Percentiles rank a stretch among this genome's conserved stretches.
phyloP scores from a whole-genome alignment of 2,797 vertebrate genomes.

The Myotis vivesi region DNA sequence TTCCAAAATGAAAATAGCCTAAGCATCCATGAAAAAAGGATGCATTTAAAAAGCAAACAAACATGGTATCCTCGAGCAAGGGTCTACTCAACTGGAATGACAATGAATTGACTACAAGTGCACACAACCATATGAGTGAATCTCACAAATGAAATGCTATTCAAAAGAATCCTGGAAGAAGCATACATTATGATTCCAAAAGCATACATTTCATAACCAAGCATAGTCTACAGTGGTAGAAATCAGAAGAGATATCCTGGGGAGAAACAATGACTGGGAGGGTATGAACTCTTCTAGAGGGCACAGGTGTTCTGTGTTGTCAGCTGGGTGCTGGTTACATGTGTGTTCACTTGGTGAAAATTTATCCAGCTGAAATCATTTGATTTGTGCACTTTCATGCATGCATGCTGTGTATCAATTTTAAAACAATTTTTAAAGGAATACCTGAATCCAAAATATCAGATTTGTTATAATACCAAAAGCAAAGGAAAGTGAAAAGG shows the following conservation, averaged over 20 bases:
- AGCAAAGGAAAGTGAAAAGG: background rate
- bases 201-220: background rate
- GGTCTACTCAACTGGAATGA: background rate
- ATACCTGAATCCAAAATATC: background rate
- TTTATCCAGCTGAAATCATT: background rate
- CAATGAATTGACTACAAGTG: background rate
- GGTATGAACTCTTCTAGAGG: background rate
- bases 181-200: background rate
- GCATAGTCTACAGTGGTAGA: background rate
- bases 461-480: background rate
- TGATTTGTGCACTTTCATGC: background rate
- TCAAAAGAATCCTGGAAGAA: background rate
- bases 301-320: background rate
- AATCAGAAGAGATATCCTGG: background rate
- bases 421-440: background rate
- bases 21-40: background rate
- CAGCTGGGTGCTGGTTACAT: background rate
- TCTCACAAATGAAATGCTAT: background rate
- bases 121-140: background rate
- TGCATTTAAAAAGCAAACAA: conserved; percentile 1
- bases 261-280: background rate
- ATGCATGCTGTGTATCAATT: background rate
- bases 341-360: background rate
- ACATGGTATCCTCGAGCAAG: background rate
- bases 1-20: background rate